Conservation (phyloP, 2,113 vertebrate species). For the Archocentrus centrarchus region DNA sequence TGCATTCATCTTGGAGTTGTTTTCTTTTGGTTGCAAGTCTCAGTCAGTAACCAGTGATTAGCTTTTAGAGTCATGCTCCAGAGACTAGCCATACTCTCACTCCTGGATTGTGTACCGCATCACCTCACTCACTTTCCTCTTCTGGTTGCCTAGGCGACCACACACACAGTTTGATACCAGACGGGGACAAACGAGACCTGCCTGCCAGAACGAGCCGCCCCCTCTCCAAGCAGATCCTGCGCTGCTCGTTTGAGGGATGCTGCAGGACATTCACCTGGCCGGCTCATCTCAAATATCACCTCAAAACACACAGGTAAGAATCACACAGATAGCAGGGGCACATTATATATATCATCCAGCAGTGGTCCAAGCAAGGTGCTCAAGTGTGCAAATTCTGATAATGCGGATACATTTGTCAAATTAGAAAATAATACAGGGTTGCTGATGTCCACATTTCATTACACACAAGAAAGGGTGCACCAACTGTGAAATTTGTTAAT, state of each 20-base stretch:
- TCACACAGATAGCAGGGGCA: background rate
- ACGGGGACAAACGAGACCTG: slow-evolving; percentile 85
- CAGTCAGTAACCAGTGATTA: slow-evolving; percentile 45
- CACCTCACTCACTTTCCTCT: slow-evolving; percentile 19
- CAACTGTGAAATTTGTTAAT: background rate
- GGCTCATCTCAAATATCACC: slow-evolving; percentile 96
- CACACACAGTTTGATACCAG: slow-evolving; percentile 85
- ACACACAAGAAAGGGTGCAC: background rate
- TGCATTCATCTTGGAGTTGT: slow-evolving; percentile 53
- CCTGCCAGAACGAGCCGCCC: slow-evolving; percentile 79
- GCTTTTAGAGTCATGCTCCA: slow-evolving; percentile 46
- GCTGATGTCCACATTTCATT: background rate
- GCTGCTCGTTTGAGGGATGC: slow-evolving; percentile 95
- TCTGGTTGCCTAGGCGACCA: slow-evolving; percentile 86
- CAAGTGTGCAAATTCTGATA: slow-evolving; percentile 1
- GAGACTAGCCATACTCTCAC: slow-evolving; percentile 38
- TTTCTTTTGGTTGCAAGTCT: slow-evolving; percentile 43
- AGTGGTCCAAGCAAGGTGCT: background rate
- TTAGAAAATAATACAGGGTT: background rate
- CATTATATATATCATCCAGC: background rate
- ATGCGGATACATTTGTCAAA: background rate
- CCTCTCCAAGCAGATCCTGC: slow-evolving; percentile 88
- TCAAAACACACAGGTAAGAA: slow-evolving; percentile 94
- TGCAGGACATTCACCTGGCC: slow-evolving; percentile 95
- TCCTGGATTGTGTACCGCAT: slow-evolving; percentile 39